Evolutionary conservation across 1,140 invertebrate genomes (phyloP).

Genomic region (Ceratosolen solmsi): DNA sequence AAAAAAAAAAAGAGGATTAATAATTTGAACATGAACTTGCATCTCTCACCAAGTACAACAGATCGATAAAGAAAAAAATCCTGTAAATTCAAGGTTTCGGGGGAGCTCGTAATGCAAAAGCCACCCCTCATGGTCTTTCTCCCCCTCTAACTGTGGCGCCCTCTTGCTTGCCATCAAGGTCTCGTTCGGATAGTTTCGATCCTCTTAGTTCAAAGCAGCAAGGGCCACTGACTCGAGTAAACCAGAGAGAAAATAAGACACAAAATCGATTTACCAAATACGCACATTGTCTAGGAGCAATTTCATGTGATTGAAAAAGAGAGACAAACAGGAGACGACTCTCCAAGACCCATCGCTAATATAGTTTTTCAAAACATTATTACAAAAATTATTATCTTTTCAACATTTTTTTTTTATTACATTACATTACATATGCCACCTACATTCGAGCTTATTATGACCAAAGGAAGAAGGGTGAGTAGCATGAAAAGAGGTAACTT

Average conservation of each 20-base stretch:
- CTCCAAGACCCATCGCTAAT: not conserved
- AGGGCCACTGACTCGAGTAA: no score
- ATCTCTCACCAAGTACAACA: not conserved
- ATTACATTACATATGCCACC: not conserved
- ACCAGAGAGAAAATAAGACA: not conserved
- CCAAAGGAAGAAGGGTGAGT: not conserved
- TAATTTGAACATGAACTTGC: not conserved
- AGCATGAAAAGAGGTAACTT: not conserved
- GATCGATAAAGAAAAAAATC: constrained; percentile 26
- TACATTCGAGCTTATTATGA: not conserved
- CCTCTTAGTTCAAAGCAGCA: not conserved
- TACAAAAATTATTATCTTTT: not conserved
- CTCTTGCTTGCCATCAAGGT: constrained; percentile 54
- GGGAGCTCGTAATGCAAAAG: not conserved
- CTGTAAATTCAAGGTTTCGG: constrained; percentile 37
- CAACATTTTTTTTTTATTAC: not conserved
- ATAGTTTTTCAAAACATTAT: no score
- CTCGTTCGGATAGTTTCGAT: constrained; percentile 38
- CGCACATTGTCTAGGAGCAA: not conserved
- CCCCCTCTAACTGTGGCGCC: constrained; percentile 1
- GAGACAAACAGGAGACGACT: no score
- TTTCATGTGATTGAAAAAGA: not conserved
- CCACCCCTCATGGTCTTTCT: constrained; percentile 25
- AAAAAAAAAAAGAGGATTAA: no score
- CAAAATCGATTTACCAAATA: not conserved